These are phyloP conservation scores for Notiomystis cincta DNA, from an alignment of 2,113 vertebrate genomes.

Conservation along the genomic window DNA sequence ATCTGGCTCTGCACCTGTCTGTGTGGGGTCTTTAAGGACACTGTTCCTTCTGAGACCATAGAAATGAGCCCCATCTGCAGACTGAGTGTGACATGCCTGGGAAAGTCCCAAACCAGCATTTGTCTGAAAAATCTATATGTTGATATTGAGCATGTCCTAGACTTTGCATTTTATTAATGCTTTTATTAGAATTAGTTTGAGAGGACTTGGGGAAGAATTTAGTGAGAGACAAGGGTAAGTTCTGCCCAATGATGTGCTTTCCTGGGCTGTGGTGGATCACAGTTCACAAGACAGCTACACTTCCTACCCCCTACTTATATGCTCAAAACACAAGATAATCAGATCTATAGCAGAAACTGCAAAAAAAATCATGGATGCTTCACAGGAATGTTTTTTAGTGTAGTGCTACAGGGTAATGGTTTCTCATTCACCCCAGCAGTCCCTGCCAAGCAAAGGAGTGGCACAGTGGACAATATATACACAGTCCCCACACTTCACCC, in stretches of 20 bases:
- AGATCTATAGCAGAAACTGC: background rate
- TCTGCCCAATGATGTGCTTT: background rate
- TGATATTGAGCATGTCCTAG: background rate
- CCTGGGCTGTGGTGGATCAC: background rate
- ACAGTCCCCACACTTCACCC: background rate
- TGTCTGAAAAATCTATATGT: background rate
- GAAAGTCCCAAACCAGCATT: background rate
- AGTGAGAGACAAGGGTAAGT: background rate
- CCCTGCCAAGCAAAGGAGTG: background rate
- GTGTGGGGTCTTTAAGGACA: background rate
- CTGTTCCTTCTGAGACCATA: background rate
- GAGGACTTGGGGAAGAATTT: background rate
- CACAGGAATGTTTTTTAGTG: background rate
- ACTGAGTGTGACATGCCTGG: background rate
- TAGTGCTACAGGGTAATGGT: background rate
- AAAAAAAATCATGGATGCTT: background rate
- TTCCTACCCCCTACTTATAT: background rate
- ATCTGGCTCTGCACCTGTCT: background rate
- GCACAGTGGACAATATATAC: background rate
- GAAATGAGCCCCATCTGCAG: background rate
- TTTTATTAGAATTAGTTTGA: background rate
- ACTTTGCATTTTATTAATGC: background rate
- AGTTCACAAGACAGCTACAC: background rate
- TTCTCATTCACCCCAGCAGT: background rate
- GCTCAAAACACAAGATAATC: background rate